Evolutionary conservation across 2,797 vertebrate species (phyloP), one percentile per base, ranked within the genome.

Genomic region (Odontamblyopus lacepedii): DNA sequence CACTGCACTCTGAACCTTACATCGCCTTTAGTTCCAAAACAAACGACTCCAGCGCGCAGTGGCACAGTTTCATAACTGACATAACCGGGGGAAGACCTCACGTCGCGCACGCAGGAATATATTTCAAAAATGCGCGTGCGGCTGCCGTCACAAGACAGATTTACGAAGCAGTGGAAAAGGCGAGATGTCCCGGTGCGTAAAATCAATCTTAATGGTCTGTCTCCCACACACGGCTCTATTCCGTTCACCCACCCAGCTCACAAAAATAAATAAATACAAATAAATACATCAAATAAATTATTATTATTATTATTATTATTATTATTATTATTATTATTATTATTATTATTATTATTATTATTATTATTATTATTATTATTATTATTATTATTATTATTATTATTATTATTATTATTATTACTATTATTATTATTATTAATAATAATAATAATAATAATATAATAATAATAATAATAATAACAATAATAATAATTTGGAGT

Each of bases 81-180:
- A 59, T 48, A 56, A 77, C 74, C 51, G 77, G 65, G 76, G 84
- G 72, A 67, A 74, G 81, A 78, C 84, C 84, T 73, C 77, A 76
- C 63, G 85, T 85, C 81, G 82, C 56, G 66, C 44, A 62, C 57
- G 57, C 59, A 68, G 79, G 65, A 83, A 83, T 83, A 85, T 91
- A 91, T 87, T 88, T 91, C 72, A 85, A 83, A 32, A 87, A 86
- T 89, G 91, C 84, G 92, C 78, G 78, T 91, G 93, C 44, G 64
- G 64, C 80, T 82, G 89, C 85, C 78, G 85, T 86, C 84, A 91
- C 75, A 4, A 94, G 94, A 95, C 94, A 97, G 96, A 96, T 97
- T 98, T 96, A 96, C 94, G 96, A 96, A 91, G 91, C 72, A 82
- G 94, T 93, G 94, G 95, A 96, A 95, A 95, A 93, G 87, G 85